Percentiles rank a stretch among this genome's conserved stretches.
Conservation (phyloP, 2,797 vertebrate genomes). For the Trichosurus vulpecula region DNA sequence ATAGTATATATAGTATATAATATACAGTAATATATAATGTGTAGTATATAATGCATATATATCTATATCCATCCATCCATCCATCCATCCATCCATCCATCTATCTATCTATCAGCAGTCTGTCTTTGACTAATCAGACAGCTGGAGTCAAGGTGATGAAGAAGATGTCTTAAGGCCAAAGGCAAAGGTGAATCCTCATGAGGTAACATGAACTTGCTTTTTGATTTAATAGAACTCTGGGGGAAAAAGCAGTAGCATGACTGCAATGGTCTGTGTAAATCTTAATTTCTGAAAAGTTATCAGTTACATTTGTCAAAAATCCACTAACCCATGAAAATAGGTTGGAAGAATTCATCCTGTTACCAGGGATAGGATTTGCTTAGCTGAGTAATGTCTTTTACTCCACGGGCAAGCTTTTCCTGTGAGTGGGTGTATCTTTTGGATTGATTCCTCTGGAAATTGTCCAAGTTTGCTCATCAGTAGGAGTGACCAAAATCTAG, state of each 20-base stretch:
- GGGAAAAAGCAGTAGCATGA: background rate
- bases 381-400: conserved; percentile 15
- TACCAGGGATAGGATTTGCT: background rate
- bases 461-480: background rate
- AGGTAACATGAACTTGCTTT: background rate
- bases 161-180: conserved; percentile 15
- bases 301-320: conserved; percentile 28
- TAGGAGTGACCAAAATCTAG: background rate
- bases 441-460: background rate
- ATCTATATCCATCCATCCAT: background rate
- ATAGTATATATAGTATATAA: too few species aligned
- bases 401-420: conserved; percentile 28
- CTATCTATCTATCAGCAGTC: background rate
- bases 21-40: too few species aligned
- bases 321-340: conserved; percentile 38
- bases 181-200: conserved; percentile 15
- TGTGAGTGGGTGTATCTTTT: background rate
- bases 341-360: conserved; percentile 13
- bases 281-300: background rate
- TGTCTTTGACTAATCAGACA: background rate
- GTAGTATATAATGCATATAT: background rate
- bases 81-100: background rate
- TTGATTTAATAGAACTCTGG: conserved; percentile 27
- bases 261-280: conserved; percentile 20
- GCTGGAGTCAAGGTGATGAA: background rate